Percentiles rank a stretch among this genome's conserved stretches.
These are phyloP conservation scores for Carterocephalus palaemon DNA, from an alignment of 2,888 invertebrate species.

Conservation along the genomic window DNA sequence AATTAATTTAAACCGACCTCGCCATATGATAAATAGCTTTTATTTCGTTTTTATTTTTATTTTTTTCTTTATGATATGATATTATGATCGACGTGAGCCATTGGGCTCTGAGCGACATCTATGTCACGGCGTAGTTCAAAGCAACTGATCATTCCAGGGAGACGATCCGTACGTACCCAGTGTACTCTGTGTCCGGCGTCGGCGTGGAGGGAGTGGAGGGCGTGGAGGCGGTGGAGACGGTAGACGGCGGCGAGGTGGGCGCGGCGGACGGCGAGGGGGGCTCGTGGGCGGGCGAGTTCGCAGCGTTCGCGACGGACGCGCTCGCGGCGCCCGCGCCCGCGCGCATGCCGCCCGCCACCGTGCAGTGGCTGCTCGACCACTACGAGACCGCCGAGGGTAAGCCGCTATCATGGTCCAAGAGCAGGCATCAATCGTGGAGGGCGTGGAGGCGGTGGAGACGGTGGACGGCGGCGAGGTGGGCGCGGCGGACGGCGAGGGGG, in stretches of 20 bases:
- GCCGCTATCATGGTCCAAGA: too few species aligned
- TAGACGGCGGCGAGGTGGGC: conserved; percentile 62
- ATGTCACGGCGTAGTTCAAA: background rate
- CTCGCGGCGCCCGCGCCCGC: conserved; percentile 45
- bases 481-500: conserved; percentile 44
- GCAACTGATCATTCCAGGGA: conserved; percentile 65
- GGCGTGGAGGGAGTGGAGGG: conserved; percentile 55
- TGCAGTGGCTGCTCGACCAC: conserved; percentile 97
- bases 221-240: conserved; percentile 59
- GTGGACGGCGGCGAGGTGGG: conserved; percentile 62
- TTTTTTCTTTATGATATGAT: too few species aligned
- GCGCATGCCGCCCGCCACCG: conserved; percentile 87
- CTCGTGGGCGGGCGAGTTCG: conserved; percentile 59
- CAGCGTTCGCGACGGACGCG: conserved; percentile 73
- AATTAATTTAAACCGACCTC: too few species aligned
- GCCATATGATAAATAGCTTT: too few species aligned
- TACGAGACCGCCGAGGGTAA: conserved; percentile 96
- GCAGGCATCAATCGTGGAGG: too few species aligned
- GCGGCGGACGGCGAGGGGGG: conserved; percentile 42
- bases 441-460: conserved; percentile 60
- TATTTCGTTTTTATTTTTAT: too few species aligned
- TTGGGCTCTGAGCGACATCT: too few species aligned
- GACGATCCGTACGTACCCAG: conserved; percentile 84
- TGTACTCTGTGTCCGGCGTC: conserved; percentile 65
- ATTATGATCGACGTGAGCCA: too few species aligned